phyloP scores from a whole-genome alignment of 2,797 vertebrate genomes.

The Intellagama lesueurii region DNA sequence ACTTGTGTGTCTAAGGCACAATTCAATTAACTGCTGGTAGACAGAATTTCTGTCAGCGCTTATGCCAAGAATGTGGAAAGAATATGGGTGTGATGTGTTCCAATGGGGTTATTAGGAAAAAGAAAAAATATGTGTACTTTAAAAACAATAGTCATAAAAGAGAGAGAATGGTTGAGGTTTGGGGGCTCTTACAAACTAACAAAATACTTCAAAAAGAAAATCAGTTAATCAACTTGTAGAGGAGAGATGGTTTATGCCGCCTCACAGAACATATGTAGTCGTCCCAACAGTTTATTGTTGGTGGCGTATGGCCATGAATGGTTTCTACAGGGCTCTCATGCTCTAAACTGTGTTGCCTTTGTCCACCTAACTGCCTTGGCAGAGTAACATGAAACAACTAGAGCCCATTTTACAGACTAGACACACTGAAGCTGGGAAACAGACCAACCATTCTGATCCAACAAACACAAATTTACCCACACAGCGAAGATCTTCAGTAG shows the following conservation, averaged over 20 bases:
- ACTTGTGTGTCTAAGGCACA: constrained; percentile 45
- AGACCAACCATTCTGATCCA: background rate
- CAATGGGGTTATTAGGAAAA: background rate
- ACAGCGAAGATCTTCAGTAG: no score
- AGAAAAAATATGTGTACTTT: constrained; percentile 18
- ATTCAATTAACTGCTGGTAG: constrained; percentile 36
- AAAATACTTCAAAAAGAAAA: constrained; percentile 25
- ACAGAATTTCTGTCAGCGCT: background rate
- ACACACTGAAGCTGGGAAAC: background rate
- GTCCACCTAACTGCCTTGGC: background rate
- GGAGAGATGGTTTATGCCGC: background rate
- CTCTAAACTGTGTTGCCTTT: constrained; percentile 7
- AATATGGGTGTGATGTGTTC: constrained; percentile 16
- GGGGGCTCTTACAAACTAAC: constrained; percentile 42
- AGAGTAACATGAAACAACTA: background rate
- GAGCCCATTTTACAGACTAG: constrained; percentile 3
- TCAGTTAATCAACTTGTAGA: constrained; percentile 25
- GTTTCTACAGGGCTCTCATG: background rate
- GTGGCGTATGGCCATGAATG: background rate
- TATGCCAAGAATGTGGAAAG: constrained; percentile 27
- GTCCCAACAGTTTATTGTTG: background rate
- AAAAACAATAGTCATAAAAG: constrained; percentile 25
- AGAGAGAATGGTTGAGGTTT: constrained; percentile 19
- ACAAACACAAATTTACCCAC: background rate
- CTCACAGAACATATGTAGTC: background rate